A percentile compares a stretch with the other conserved stretches of the same genome.
Conservation (phyloP, 2,888 invertebrate species). For the Pyralis farinalis region DNA sequence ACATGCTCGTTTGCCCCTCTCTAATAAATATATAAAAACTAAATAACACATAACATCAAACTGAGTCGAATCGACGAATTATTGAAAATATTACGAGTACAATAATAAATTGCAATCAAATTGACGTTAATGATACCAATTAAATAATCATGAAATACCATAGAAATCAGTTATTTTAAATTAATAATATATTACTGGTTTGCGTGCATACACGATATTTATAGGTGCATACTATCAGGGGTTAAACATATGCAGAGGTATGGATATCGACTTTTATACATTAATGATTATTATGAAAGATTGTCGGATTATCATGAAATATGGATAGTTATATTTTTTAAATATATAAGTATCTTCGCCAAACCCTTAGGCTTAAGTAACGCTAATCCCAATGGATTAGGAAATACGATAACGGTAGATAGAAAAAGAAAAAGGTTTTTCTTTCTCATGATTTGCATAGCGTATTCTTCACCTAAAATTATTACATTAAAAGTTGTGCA, state of each 20-base stretch:
- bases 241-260: conserved; percentile 7
- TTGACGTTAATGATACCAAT: conserved; percentile 59
- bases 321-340: conserved; percentile 19
- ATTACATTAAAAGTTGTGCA: too few relatives aligned
- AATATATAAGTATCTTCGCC: too few relatives aligned
- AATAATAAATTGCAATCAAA: conserved; percentile 63
- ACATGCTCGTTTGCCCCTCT: too few relatives aligned
- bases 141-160: conserved; percentile 59
- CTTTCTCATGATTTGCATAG: too few relatives aligned
- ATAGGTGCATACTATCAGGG: conserved; percentile 28
- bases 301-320: conserved; percentile 42
- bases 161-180: conserved; percentile 39
- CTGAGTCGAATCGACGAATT: neutral
- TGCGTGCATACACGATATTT: conserved; percentile 40
- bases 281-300: conserved; percentile 45
- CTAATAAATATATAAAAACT: too few relatives aligned
- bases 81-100: neutral
- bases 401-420: too few relatives aligned
- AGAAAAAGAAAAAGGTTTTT: too few relatives aligned
- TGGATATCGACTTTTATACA: neutral
- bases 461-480: too few relatives aligned
- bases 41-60: too few relatives aligned
- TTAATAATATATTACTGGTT: conserved; percentile 43
- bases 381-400: too few relatives aligned
- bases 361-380: too few relatives aligned